Percentiles rank a stretch among this genome's conserved stretches.
Conservation (phyloP, 2,888 invertebrate species). For the Cantharis rufa region DNA sequence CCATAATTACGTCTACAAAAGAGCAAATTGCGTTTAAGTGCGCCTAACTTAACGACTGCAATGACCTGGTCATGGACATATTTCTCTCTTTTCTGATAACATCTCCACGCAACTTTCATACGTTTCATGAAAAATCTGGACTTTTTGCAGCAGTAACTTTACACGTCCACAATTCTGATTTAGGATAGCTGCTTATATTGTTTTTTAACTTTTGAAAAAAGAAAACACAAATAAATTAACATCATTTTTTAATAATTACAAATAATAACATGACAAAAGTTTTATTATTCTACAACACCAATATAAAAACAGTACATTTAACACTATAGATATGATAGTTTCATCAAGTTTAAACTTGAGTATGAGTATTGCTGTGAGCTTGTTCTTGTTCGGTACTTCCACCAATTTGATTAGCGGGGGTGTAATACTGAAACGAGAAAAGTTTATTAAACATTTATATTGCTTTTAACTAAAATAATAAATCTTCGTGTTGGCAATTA, state of each 20-base stretch:
- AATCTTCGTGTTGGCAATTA: background rate
- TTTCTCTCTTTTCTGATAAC: conserved; percentile 35
- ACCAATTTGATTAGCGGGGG: conserved; percentile 76
- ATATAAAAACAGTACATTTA: conserved; percentile 48
- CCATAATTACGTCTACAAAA: conserved; percentile 40
- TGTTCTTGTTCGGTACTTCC: conserved; percentile 72
- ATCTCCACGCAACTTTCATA: conserved; percentile 37
- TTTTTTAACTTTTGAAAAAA: background rate
- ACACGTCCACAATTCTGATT: background rate
- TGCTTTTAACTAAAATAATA: background rate
- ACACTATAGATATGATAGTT: conserved; percentile 34
- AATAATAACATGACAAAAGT: conserved; percentile 46
- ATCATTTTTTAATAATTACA: conserved; percentile 44
- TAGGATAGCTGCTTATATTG: background rate
- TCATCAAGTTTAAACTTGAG: conserved; percentile 71
- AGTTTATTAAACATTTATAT: conserved; percentile 11
- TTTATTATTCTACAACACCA: conserved; percentile 41
- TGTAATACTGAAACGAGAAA: conserved; percentile 76
- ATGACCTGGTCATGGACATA: conserved; percentile 43
- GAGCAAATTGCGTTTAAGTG: conserved; percentile 43
- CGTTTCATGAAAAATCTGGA: conserved; percentile 12
- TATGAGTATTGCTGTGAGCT: conserved; percentile 82
- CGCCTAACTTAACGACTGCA: conserved; percentile 39
- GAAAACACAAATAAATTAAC: background rate
- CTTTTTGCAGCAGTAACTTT: background rate